Evolutionary conservation across 2,797 vertebrate species (phyloP), one percentile per base, ranked within the genome.

Genomic region (Hoplostethus mediterraneus): DNA sequence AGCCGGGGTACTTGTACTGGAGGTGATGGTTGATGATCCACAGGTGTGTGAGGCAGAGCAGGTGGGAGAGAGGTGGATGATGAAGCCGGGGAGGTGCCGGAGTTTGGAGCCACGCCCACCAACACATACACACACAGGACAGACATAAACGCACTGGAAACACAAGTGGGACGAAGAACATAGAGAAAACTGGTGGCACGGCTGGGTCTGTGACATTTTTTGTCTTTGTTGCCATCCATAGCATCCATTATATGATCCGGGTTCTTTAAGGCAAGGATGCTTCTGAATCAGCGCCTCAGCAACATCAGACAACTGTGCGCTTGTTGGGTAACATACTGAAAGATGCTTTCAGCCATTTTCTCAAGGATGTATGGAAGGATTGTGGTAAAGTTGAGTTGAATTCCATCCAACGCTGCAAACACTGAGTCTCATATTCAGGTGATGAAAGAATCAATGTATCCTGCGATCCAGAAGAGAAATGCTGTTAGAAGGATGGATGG

Each of bases 301-400:
- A 30, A 85, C 75, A 54, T 73, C 44, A 1, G n/a, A 7, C 0
- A 77, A 28, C 4, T 86, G 77, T 0, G 49, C 28, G 0, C 61
- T 77, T 74, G 77, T 64, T 84, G 75, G 13, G 82, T 70, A n/a
- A 57, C 55, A 44, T 83, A 79, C 10, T 61, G 56, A 63, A 84
- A 84, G 51, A 85, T 70, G 3, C 0, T 64, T 75, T 85, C 80
- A 53, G 71, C 25, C 36, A 81, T 0, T 45, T 51, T 83, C 36
- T 62, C 79, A 12, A 84, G 72, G 30, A 84, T 84, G 16, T 81
- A 72, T n/a, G 81, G 12, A 30, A 80, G 65, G 16, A 82, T 6
- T 48, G 63, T 0, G 3, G 17, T 17, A 9, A 71, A 73, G 65
- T 68, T 68, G 21, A 84, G 54, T 3, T 16, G 75, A 48, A 14